Conservation (phyloP, 2,888 invertebrate genomes). For the Tenthredo distinguenda region DNA sequence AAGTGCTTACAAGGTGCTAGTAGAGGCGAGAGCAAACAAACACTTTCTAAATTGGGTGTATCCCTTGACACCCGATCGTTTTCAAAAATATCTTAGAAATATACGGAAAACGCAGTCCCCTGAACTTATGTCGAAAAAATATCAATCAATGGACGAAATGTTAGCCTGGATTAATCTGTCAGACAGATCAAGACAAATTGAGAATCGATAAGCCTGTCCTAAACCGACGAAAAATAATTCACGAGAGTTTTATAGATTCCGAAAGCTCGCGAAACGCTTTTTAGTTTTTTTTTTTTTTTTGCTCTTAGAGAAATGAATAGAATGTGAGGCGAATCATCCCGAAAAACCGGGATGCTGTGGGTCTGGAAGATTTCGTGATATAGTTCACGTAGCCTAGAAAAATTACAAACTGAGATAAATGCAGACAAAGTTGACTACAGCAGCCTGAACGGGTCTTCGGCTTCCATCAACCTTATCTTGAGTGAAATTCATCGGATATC, state of each 20-base stretch:
- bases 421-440: not conserved
- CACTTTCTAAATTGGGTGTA: not conserved
- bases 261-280: not conserved
- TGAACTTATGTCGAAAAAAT: not conserved
- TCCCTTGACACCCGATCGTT: not conserved
- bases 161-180: not conserved
- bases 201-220: not conserved
- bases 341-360: not conserved
- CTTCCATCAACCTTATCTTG: not conserved
- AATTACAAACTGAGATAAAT: not conserved
- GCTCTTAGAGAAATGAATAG: not conserved
- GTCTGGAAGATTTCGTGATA: not conserved
- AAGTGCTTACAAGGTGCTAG: not conserved
- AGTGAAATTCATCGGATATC: not conserved
- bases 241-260: not conserved
- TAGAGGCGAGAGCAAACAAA: not conserved
- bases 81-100: not conserved
- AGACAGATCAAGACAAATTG: not conserved
- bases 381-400: not conserved
- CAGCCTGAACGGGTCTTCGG: not conserved
- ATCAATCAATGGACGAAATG: not conserved
- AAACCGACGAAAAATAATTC: not conserved
- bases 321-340: not conserved
- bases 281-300: not conserved
- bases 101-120: not conserved